These are phyloP conservation scores for Urocyon cinereoargenteus DNA, from an alignment of 2,797 vertebrate genomes.

Conservation along the genomic window DNA sequence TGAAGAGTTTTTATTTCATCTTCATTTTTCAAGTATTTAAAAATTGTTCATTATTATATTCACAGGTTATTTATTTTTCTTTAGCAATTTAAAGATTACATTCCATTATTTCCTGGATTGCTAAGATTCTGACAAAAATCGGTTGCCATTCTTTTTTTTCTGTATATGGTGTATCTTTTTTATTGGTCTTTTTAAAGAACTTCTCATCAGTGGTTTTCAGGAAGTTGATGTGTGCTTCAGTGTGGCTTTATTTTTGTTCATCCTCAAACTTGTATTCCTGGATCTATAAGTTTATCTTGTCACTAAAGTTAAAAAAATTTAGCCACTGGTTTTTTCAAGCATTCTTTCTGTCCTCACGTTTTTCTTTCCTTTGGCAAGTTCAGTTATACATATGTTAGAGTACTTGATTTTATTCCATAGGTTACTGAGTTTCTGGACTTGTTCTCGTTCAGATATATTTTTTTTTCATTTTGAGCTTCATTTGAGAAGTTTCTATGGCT, in stretches of 20 bases:
- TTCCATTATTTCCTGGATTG: not conserved
- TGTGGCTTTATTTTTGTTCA: not conserved
- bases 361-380: not conserved
- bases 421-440: not conserved
- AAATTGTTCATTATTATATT: not conserved
- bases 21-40: constrained; percentile 37
- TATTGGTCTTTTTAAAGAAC: not conserved
- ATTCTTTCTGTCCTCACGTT: not conserved
- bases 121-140: not conserved
- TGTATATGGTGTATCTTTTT: not conserved
- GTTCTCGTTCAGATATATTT: not conserved
- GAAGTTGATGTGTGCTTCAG: not conserved
- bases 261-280: not conserved
- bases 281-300: not conserved
- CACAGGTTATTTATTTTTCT: not conserved
- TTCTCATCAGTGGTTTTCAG: not conserved
- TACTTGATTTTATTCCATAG: not conserved
- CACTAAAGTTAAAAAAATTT: not conserved
- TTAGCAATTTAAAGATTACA: not conserved
- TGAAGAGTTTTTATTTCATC: not conserved
- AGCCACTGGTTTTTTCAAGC: not conserved
- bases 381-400: not conserved
- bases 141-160: not conserved
- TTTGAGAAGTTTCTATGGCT: not conserved
- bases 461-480: not conserved